A percentile compares a stretch with the other conserved stretches of the same genome.
Evolutionary conservation across 2,888 invertebrate species (phyloP).

Genomic region (Miltochrista miniata): DNA sequence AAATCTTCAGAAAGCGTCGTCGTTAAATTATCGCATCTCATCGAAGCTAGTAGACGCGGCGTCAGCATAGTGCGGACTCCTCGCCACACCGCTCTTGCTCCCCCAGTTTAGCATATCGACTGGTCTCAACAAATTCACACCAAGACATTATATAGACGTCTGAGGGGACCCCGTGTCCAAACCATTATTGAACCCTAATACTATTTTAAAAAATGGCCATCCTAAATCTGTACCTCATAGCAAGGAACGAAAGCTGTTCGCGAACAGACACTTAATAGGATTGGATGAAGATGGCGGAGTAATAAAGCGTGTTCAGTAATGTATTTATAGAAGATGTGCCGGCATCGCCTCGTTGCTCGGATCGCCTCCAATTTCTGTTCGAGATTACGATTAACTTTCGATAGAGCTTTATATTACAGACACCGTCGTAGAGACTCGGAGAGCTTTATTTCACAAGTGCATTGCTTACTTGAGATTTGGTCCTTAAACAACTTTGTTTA

Average conservation of each 20-base stretch:
- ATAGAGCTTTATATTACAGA: conserved; percentile 49
- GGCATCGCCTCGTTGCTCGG: conserved; percentile 58
- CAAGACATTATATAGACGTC: conserved; percentile 65
- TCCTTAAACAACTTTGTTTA: conserved; percentile 30
- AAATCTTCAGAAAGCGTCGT: conserved; percentile 61
- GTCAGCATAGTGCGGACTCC: conserved; percentile 60
- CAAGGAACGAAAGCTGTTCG: conserved; percentile 61
- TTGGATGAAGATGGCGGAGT: conserved; percentile 79
- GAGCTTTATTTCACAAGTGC: background rate
- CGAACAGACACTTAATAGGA: conserved; percentile 78
- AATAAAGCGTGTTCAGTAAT: conserved; percentile 81
- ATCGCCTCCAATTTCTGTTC: conserved; percentile 69
- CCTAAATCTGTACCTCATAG: conserved; percentile 68
- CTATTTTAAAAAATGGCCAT: conserved; percentile 76
- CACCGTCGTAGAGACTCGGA: conserved; percentile 12
- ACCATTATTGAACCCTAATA: conserved; percentile 78
- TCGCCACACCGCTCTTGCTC: conserved; percentile 22
- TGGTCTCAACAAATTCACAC: conserved; percentile 63
- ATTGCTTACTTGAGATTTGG: conserved; percentile 21
- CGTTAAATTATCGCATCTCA: conserved; percentile 74
- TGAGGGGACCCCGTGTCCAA: conserved; percentile 64
- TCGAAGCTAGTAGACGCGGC: conserved; percentile 67
- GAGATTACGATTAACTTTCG: conserved; percentile 64
- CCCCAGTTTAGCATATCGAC: conserved; percentile 73
- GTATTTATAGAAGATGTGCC: conserved; percentile 76